Evolutionary conservation across 1,140 invertebrate genomes (phyloP).

Genomic region (Mylabris phalerata): DNA sequence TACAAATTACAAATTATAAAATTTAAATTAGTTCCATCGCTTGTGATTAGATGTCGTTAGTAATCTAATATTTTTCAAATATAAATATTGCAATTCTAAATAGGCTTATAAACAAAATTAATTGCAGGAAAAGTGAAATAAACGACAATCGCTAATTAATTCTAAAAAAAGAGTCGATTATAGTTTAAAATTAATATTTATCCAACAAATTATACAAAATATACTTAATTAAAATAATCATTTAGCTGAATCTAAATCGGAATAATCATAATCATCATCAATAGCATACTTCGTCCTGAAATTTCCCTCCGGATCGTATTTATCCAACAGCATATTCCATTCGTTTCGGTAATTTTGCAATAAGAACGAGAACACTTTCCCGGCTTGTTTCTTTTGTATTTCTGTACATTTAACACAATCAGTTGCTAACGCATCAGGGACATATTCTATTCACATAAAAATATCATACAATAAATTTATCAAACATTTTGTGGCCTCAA

Average conservation of each 20-base stretch:
- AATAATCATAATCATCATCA: conserved; percentile 7
- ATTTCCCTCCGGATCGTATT: conserved; percentile 40
- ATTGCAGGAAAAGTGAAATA: too few species aligned
- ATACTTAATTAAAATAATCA: neutral
- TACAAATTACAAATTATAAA: too few species aligned
- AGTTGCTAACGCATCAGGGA: conserved; percentile 41
- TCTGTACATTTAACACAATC: conserved; percentile 42
- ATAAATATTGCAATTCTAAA: too few species aligned
- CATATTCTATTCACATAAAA: conserved; percentile 26
- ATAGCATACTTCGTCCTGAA: conserved; percentile 35
- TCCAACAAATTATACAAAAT: too few species aligned
- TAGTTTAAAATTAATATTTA: too few species aligned
- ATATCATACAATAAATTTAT: conserved; percentile 9
- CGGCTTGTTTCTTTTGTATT: conserved; percentile 36
- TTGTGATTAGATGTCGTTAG: too few species aligned
- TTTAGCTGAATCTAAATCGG: neutral
- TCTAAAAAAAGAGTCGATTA: too few species aligned
- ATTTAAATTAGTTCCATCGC: too few species aligned
- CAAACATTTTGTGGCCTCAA: neutral
- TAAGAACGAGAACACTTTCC: conserved; percentile 36
- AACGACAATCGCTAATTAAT: too few species aligned
- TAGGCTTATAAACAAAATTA: too few species aligned
- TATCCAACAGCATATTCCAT: conserved; percentile 39
- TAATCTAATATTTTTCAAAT: too few species aligned
- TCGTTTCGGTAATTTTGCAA: conserved; percentile 35